These are phyloP conservation scores for Phalangium opilio DNA, from an alignment of 2,888 invertebrate genomes.

Conservation along the genomic window DNA sequence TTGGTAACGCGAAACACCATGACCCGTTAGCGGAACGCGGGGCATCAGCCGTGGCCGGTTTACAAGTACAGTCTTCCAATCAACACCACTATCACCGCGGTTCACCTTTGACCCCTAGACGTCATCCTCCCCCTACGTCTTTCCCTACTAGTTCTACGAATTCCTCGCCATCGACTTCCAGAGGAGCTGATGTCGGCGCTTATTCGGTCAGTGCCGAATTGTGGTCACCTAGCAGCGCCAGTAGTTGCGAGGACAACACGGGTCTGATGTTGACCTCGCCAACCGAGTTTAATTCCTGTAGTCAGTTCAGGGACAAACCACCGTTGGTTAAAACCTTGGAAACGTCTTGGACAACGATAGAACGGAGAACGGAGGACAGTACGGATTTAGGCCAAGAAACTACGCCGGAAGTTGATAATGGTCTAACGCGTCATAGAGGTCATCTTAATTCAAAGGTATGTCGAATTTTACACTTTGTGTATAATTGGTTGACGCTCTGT, in stretches of 20 bases:
- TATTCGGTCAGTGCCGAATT: slow-evolving; percentile 1
- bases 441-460: too few species aligned
- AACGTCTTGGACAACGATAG: too few species aligned
- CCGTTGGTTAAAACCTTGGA: slow-evolving; percentile 60
- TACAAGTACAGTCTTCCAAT: too few species aligned
- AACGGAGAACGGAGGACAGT: too few species aligned
- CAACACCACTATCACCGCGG: not conserved
- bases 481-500: too few species aligned
- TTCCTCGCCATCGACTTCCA: not conserved
- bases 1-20: slow-evolving; percentile 24
- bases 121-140: too few species aligned
- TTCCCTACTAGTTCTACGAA: not conserved
- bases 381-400: too few species aligned
- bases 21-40: slow-evolving; percentile 10
- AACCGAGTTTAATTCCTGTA: slow-evolving; percentile 53
- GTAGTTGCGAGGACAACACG: slow-evolving; percentile 53
- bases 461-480: too few species aligned
- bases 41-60: too few species aligned
- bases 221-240: slow-evolving; percentile 7
- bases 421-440: too few species aligned
- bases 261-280: slow-evolving; percentile 45
- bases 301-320: slow-evolving; percentile 62
- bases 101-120: too few species aligned
- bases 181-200: not conserved
- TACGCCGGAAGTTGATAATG: too few species aligned